A percentile compares a stretch with the other conserved stretches of the same genome.
These are phyloP conservation scores for Dromius quadrimaculatus DNA, from an alignment of 2,888 invertebrate genomes.

Conservation along the genomic window DNA sequence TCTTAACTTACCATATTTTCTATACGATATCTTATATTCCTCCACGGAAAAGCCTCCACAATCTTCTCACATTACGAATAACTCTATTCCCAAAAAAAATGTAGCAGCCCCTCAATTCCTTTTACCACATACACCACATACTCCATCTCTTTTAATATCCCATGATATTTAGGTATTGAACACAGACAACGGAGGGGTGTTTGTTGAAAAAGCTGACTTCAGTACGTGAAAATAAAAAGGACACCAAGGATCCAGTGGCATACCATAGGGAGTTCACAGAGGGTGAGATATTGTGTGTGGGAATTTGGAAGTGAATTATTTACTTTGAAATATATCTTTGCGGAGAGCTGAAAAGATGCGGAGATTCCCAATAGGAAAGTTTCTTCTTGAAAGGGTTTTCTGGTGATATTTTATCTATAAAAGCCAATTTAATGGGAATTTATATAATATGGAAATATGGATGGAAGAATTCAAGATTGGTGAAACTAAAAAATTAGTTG, in stretches of 20 bases:
- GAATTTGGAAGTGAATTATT: constrained; percentile 33
- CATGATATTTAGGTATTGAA: neutral
- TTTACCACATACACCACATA: constrained; percentile 5
- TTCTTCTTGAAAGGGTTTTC: neutral
- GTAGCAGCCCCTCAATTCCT: constrained; percentile 8
- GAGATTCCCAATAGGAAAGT: neutral
- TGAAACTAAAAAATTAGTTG: too few relatives aligned
- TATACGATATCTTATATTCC: too few relatives aligned
- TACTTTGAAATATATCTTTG: constrained; percentile 19
- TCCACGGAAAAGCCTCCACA: constrained; percentile 4
- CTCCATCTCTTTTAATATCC: neutral
- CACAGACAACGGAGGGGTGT: neutral
- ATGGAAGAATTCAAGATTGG: too few relatives aligned
- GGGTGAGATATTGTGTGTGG: constrained; percentile 21
- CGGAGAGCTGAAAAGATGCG: neutral
- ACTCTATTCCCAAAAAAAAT: constrained; percentile 12
- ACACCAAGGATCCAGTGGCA: constrained; percentile 16
- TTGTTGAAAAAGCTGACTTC: constrained; percentile 9
- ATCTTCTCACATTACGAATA: neutral
- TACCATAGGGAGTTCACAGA: neutral
- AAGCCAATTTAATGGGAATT: too few relatives aligned
- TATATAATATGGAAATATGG: too few relatives aligned
- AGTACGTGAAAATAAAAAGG: constrained; percentile 30
- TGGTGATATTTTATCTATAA: too few relatives aligned
- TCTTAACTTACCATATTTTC: too few relatives aligned